Base-by-base conservation (phyloP, 2,797 vertebrate genomes). In the Lerista edwardsae region DNA sequence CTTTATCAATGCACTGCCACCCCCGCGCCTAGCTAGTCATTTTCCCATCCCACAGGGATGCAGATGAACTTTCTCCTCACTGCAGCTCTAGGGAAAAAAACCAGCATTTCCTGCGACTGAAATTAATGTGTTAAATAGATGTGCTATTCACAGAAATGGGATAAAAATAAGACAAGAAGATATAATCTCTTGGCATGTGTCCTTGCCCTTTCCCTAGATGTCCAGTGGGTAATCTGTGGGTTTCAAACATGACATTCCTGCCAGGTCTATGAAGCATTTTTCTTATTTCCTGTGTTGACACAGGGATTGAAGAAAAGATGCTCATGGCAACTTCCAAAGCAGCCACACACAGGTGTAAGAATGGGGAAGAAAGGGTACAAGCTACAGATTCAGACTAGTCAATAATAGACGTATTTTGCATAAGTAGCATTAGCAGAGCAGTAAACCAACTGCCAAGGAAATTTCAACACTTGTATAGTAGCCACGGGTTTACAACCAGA, bases 51-150 rank as follows among this genome's bases (percentile, higher is more conserved):
- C 25, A 1, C 0, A 0, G 84, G 47, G 79, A 90, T 88, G 86
- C 72, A 25, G 86, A 80, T 82, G 86, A 89, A 65, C 65, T 84
- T 80, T 80, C 76, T 59, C 75, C 62, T 88, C 84, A 85, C 80
- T 75, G 27, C 19, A 0, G 3, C 61, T 84, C 82, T 61, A 4
- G 75, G 84, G 83, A 68, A 90, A 19, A 29, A 61, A 34, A 12
- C 68, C 29, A 41, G 39, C 5, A 68, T 75, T 85, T 91, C 75
- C 67, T 2, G 9, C 86, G 80, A 84, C 71, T 82, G 62, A 90
- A 83, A 91, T 84, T 87, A 87, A 59, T 12, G 81, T 62, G 82
- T 72, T 67, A 83, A 79, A 75, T 77, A 85, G 79, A 44, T 64
- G 8, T 41, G 88, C 79, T 64, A 62, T 47, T 84, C 79, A 87